Evolutionary conservation across 2,113 vertebrate genomes (phyloP).

Genomic region (Thermophis baileyi): DNA sequence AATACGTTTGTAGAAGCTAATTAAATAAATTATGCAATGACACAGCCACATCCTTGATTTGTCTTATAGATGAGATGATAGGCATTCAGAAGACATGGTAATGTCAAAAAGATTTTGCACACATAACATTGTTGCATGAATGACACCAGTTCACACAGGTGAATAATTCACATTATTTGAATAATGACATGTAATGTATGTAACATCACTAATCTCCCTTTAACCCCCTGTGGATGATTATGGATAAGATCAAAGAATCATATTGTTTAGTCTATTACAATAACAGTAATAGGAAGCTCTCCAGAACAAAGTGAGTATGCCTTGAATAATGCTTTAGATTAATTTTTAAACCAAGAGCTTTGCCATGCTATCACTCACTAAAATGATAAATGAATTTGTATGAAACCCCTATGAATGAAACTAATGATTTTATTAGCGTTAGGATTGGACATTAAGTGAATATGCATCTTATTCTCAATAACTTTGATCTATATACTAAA

Average conservation of each 20-base stretch:
- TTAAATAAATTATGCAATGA: slow-evolving; percentile 9
- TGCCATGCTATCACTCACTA: not conserved
- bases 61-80: not conserved
- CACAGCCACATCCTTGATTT: not conserved
- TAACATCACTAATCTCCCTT: not conserved
- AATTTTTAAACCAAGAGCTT: not conserved
- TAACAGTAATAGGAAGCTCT: not conserved
- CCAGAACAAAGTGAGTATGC: not conserved
- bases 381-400: not conserved
- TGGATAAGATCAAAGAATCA: slow-evolving; percentile 14
- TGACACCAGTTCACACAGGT: not conserved
- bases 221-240: not conserved
- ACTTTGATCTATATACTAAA: not conserved
- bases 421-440: not conserved
- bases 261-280: not conserved
- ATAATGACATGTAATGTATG: not conserved
- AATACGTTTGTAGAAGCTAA: not conserved
- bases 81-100: not conserved
- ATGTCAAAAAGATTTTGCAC: not conserved
- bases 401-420: not conserved
- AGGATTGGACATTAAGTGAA: not conserved
- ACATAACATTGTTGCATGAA: not conserved
- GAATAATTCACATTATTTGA: not conserved
- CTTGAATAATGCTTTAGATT: not conserved
- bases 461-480: not conserved